Percentiles rank a stretch among this genome's conserved stretches.
Conservation (phyloP, 2,888 invertebrate species). For the Tetragnatha montana region DNA sequence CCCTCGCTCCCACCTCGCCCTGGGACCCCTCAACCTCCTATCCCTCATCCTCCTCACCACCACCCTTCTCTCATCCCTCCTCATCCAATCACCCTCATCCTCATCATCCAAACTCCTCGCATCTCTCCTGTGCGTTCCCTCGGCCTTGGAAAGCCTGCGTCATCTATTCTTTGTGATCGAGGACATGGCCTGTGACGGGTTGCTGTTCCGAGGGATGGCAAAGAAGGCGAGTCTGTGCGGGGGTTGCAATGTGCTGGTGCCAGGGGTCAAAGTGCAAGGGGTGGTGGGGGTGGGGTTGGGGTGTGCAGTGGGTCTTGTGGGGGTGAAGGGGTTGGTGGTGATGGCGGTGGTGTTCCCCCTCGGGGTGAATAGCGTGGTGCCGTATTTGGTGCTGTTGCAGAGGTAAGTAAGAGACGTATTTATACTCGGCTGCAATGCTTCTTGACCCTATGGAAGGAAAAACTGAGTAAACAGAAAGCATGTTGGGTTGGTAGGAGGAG, state of each 20-base stretch:
- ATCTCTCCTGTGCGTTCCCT: conserved; percentile 34
- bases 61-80: not conserved
- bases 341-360: conserved; percentile 41
- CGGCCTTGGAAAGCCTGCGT: conserved; percentile 42
- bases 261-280: conserved; percentile 12
- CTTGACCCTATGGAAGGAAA: too few relatives aligned
- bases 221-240: conserved; percentile 63
- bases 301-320: not conserved
- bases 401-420: conserved; percentile 33
- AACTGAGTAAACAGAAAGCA: too few relatives aligned
- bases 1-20: conserved; percentile 5
- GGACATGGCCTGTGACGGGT: conserved; percentile 70
- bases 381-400: conserved; percentile 55
- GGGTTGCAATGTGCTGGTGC: conserved; percentile 3
- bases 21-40: conserved; percentile 48
- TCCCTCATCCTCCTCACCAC: conserved; percentile 15
- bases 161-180: conserved; percentile 54
- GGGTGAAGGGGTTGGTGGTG: not conserved
- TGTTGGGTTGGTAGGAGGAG: too few relatives aligned
- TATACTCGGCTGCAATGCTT: too few relatives aligned
- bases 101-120: not conserved
- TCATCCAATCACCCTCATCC: not conserved
- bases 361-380: conserved; percentile 38
- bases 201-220: conserved; percentile 69
- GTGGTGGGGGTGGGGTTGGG: conserved; percentile 18